Percentiles rank a stretch among this genome's conserved stretches.
phyloP scores from a whole-genome alignment of 2,113 vertebrate genomes.

The Penelope pileata region DNA sequence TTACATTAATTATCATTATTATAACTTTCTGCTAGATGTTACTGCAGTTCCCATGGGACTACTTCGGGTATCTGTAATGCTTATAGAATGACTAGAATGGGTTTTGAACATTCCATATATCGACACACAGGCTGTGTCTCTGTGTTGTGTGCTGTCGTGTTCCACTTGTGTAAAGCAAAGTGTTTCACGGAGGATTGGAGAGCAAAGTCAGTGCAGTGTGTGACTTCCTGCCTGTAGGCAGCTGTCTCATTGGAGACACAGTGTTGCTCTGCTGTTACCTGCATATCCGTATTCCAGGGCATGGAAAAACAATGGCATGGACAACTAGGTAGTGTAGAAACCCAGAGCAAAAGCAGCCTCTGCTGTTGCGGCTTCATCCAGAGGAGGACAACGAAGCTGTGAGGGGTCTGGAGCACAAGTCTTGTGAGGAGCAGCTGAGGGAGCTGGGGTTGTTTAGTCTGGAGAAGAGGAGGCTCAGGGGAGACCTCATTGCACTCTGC shows the following conservation, averaged over 20 bases:
- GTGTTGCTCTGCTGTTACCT: neutral
- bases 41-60: neutral
- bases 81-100: neutral
- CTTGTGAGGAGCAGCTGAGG: too few species aligned
- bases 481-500: too few species aligned
- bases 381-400: too few species aligned
- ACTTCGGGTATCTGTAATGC: rapidly evolving
- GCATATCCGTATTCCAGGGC: neutral
- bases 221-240: neutral
- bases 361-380: neutral
- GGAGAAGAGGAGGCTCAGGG: too few species aligned
- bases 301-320: neutral
- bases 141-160: neutral
- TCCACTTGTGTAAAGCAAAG: neutral
- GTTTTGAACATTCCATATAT: neutral
- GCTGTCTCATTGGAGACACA: neutral
- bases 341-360: neutral
- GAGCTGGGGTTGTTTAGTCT: too few species aligned
- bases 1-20: constrained; percentile 2
- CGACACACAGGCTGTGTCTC: neutral
- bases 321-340: neutral
- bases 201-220: neutral
- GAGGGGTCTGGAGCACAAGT: too few species aligned
- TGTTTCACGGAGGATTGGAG: neutral
- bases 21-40: neutral